Conservation (phyloP, 2,113 vertebrate genomes). For the Calonectris borealis region DNA sequence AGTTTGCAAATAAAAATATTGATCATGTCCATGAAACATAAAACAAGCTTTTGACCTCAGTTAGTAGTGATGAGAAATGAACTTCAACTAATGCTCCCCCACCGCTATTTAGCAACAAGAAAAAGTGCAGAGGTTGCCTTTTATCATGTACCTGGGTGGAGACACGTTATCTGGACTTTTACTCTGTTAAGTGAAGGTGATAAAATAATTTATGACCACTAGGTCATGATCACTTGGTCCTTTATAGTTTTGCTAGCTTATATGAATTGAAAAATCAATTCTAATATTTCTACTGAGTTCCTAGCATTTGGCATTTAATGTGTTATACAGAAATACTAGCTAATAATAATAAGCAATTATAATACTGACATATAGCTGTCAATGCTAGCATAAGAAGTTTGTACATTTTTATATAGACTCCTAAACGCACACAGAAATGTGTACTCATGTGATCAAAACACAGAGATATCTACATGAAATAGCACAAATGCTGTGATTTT, state of each 20-base stretch:
- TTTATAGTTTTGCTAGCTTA: not conserved
- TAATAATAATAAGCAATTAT: not conserved
- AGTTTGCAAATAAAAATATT: not conserved
- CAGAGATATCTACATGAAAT: not conserved
- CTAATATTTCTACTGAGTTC: not conserved
- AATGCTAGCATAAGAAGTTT: not conserved
- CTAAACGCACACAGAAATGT: not conserved
- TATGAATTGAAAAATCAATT: not conserved
- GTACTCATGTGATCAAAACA: not conserved
- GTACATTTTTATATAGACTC: not conserved
- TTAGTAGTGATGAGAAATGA: not conserved
- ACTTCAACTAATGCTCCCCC: not conserved
- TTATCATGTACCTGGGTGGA: not conserved
- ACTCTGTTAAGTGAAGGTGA: not conserved
- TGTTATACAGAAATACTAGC: not conserved
- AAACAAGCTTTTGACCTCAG: not conserved
- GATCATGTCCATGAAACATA: not conserved
- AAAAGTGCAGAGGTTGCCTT: slow-evolving; percentile 12
- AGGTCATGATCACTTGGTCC: not conserved
- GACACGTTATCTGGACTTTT: not conserved
- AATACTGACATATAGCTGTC: not conserved
- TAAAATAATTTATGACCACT: slow-evolving; percentile 12
- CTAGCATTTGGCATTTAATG: not conserved
- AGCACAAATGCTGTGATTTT: not conserved
- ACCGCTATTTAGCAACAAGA: not conserved